Evolutionary conservation across 1,140 invertebrate genomes (phyloP), one percentile per base, ranked within the genome.

Genomic region (Meloidogyne hapla): DNA sequence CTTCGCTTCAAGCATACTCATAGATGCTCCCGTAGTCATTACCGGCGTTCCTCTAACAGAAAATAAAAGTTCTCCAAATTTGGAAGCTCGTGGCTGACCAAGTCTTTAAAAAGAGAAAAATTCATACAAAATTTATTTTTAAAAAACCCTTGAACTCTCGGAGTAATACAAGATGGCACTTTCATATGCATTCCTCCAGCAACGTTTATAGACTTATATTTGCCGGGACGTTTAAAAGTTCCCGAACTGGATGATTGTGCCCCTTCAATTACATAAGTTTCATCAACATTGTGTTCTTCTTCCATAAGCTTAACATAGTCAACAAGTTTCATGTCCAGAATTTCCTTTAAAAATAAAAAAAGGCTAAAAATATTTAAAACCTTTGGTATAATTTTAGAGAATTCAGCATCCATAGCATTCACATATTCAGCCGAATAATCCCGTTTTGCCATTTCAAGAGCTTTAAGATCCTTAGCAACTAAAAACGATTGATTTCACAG

Each of bases 1-100:
- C 1, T 67, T 65, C 12, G 63, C 28, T 13, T 65, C 63, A 0
- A 65, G 8, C 13, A 15, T 12, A 48, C 28, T 70, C 5, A 9
- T 9, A 18, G 15, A 8, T n/a, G 25, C 18, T 9, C 15, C 33
- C 9, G 40, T 21, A 15, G 13, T 18, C 15, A 42, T n/a, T 15
- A 70, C 69, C 38, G 69, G 69, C n/a, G 69, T 70, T 10, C 69
- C 69, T 45, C 61, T 45, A 1, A 70, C n/a, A 6, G 69, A 70
- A 28, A 70, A 70, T 6, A 70, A 61, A 45, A 70, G 23, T 21
- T 70, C 69, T 18, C 69, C 69, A 28, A 40, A 42, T 70, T 70
- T 70, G 18, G 45, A 25, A 45, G 69, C 15, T 15, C 69, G 69
- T 9, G 33, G 28, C n/a, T 67, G 28, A 0, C 33, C 40, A 45